Base-by-base conservation (phyloP, 2,888 invertebrate species). In the Drosophila limbata region DNA sequence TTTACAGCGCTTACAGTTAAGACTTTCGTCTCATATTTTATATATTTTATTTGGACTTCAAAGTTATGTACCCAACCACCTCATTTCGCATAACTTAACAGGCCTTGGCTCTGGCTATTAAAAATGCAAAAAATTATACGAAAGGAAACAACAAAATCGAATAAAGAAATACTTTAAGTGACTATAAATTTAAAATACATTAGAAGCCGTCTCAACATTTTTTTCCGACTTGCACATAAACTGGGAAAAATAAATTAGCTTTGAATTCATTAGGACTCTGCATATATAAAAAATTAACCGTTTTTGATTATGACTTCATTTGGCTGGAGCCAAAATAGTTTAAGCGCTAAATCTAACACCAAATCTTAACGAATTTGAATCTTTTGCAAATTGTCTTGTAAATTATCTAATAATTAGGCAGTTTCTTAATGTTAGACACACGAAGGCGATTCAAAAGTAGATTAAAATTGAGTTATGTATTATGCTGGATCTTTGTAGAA, bases 1-100 rank as follows among this genome's bases (percentile, higher is more conserved):
- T 84, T 84, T 84, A 84, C 84, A 76, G 84, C 79, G 70, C 84
- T 45, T 86, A 84, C 84, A 84, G 84, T 84, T 84, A 84, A 75
- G 68, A 64, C 76, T 67, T 69, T 67, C 73, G 55, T 55, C 45
- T 50, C 82, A 72, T 84, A 86, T 81, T 71, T 86, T 81, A 81
- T 64, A 61, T 15, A 88, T 84, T 84, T 88, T 88, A 84, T 86
- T 59, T 69, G 79, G 53, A 40, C 67, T 69, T 56, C 61, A 47
- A 55, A 53, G 69, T 70, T 56, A 80, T 70, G 85, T 67, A 71
- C 70, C 52, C 55, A 39, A 17, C 52, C 47, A 40, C 25, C 47
- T 47, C 62, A 66, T 63, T 83, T 88, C 84, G 83, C 87, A 88
- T 84, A 88, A 88, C 72, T 83, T 86, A 77, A 62, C 35, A 59